Evolutionary conservation across 2,797 vertebrate genomes (phyloP).

Genomic region (Myotis myotis): DNA sequence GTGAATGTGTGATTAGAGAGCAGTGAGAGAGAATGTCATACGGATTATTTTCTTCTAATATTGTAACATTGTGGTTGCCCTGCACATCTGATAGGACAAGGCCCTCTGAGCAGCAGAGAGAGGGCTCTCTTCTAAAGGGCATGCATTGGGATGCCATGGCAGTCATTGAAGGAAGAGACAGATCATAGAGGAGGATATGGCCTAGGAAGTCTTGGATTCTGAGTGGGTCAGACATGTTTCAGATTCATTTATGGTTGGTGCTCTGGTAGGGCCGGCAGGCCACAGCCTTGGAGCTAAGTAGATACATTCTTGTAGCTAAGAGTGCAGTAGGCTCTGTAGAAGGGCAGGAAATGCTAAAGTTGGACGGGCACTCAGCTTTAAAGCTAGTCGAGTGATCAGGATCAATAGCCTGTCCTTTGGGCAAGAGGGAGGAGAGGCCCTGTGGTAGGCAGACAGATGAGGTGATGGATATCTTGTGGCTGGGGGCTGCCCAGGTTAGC

Average conservation of each 20-base stretch:
- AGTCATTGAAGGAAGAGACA: background rate
- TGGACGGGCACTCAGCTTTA: background rate
- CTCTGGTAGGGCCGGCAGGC: background rate
- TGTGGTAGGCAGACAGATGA: background rate
- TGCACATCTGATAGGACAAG: background rate
- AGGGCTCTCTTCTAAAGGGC: background rate
- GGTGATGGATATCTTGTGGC: background rate
- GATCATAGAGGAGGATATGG: background rate
- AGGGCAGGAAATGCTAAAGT: background rate
- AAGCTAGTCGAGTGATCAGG: background rate
- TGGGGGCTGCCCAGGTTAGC: background rate
- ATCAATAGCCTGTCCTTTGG: background rate
- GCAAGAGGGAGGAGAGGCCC: background rate
- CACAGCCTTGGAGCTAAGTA: background rate
- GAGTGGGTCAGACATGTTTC: background rate
- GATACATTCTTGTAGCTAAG: background rate
- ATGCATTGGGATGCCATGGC: background rate
- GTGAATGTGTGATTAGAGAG: background rate
- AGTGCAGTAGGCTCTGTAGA: background rate
- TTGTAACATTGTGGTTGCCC: background rate
- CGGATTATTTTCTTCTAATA: background rate
- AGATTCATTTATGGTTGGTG: background rate
- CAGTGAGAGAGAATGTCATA: background rate
- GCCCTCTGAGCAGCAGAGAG: background rate
- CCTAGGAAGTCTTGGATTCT: background rate